These are phyloP conservation scores for Orientallactaga bullata DNA, from an alignment of 2,113 vertebrate genomes.

Conservation along the genomic window DNA sequence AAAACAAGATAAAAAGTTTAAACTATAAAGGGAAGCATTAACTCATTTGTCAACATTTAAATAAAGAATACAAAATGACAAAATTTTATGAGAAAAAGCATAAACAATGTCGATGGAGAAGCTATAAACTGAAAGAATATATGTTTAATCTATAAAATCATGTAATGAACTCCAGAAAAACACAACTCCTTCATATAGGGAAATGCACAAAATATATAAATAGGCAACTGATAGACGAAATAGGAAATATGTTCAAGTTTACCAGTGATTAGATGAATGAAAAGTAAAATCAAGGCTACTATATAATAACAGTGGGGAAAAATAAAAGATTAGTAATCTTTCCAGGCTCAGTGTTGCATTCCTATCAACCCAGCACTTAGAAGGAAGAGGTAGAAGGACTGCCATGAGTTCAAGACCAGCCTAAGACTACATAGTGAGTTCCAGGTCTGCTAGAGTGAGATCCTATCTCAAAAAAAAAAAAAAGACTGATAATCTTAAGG, in stretches of 20 bases:
- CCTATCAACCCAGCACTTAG: too few species aligned
- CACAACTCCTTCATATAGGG: background rate
- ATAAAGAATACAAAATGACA: slow-evolving; percentile 12
- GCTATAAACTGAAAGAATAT: background rate
- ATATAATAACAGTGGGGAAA: background rate
- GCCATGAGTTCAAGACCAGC: too few species aligned
- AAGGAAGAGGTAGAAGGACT: too few species aligned
- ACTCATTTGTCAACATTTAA: slow-evolving; percentile 43
- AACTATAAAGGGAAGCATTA: slow-evolving; percentile 23
- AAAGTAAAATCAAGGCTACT: slow-evolving; percentile 29
- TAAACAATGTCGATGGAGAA: background rate
- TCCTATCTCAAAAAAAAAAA: too few species aligned
- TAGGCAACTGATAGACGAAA: slow-evolving; percentile 36
- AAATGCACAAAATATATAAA: slow-evolving; percentile 21
- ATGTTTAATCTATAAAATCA: slow-evolving; percentile 13
- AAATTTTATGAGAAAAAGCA: slow-evolving; percentile 9
- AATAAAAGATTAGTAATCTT: too few species aligned
- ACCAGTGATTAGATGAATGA: background rate
- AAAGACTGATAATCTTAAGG: slow-evolving; percentile 27
- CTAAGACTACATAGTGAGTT: too few species aligned
- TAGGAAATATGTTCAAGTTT: slow-evolving; percentile 22
- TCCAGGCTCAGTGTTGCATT: too few species aligned
- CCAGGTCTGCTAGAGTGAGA: too few species aligned
- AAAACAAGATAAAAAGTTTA: slow-evolving; percentile 3
- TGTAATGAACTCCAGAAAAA: slow-evolving; percentile 48